Percentiles rank a stretch among this genome's conserved stretches.
Evolutionary conservation across 1,140 invertebrate species (phyloP).

Genomic region (Metopolophium dirhodum): DNA sequence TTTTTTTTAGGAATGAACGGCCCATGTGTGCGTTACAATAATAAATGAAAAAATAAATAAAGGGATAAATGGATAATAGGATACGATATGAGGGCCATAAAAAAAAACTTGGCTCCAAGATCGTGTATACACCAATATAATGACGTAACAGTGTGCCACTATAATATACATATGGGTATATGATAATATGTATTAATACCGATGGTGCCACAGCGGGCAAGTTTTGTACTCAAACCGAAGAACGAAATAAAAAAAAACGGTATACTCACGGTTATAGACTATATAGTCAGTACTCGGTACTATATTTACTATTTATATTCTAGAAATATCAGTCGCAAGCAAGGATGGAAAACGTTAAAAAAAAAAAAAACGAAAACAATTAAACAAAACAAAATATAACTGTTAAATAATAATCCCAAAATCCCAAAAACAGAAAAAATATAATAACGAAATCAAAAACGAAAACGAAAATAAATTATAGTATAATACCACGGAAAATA

Average conservation of each 20-base stretch:
- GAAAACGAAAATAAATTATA: too few relatives aligned
- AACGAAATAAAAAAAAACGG: not conserved
- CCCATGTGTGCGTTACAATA: not conserved
- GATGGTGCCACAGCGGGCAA: not conserved
- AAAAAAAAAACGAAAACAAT: too few relatives aligned
- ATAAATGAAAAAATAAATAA: not conserved
- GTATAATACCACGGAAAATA: too few relatives aligned
- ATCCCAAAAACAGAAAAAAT: too few relatives aligned
- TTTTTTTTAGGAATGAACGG: not conserved
- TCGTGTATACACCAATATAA: not conserved
- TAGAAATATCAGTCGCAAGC: too few relatives aligned
- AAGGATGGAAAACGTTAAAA: too few relatives aligned
- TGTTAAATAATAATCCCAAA: too few relatives aligned
- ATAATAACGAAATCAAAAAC: too few relatives aligned
- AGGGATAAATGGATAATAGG: not conserved
- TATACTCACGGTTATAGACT: not conserved
- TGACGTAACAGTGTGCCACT: not conserved
- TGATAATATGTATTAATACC: not conserved
- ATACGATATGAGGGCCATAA: not conserved
- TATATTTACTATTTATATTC: too few relatives aligned
- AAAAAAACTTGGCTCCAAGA: not conserved
- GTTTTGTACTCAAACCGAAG: not conserved
- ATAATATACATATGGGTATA: not conserved
- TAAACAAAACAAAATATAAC: too few relatives aligned
- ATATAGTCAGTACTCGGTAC: not conserved